These are phyloP conservation scores for Drosophila neoperkinsi DNA, from an alignment of 2,888 invertebrate species.

Conservation along the genomic window DNA sequence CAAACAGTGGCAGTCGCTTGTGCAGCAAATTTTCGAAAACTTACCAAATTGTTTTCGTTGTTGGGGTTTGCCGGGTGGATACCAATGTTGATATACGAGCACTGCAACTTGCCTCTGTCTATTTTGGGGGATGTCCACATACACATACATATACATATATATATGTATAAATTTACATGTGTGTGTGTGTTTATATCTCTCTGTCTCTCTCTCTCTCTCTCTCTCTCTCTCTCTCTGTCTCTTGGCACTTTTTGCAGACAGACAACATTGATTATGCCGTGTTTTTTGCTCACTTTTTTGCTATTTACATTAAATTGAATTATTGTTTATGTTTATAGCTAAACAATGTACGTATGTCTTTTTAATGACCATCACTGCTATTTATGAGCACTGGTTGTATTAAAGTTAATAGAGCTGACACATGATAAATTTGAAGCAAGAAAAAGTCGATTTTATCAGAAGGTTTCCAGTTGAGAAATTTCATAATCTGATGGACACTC, in stretches of 20 bases:
- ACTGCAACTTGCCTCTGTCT: slow-evolving; percentile 52
- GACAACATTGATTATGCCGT: slow-evolving; percentile 77
- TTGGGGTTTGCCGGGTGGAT: slow-evolving; percentile 80
- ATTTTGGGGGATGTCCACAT: slow-evolving; percentile 58
- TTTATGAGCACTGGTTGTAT: slow-evolving; percentile 30
- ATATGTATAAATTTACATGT: slow-evolving; percentile 1
- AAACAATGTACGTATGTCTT: slow-evolving; percentile 71
- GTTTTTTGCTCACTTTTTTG: slow-evolving; percentile 54
- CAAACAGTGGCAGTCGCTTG: slow-evolving; percentile 38
- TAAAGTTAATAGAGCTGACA: slow-evolving; percentile 25
- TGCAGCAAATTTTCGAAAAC: slow-evolving; percentile 80
- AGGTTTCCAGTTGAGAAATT: neutral
- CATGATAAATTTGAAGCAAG: slow-evolving; percentile 16
- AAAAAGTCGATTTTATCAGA: neutral
- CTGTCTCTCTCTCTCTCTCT: slow-evolving; percentile 27
- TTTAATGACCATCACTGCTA: slow-evolving; percentile 63
- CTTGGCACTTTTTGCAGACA: slow-evolving; percentile 53
- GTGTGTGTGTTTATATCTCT: slow-evolving; percentile 23
- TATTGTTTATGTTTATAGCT: slow-evolving; percentile 76
- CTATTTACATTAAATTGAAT: slow-evolving; percentile 73
- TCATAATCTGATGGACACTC: neutral
- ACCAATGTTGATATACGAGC: slow-evolving; percentile 79
- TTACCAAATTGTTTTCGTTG: slow-evolving; percentile 82
- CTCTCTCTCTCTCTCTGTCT: slow-evolving; percentile 22
- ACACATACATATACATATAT: slow-evolving; percentile 32